Conservation (phyloP, 2,888 invertebrate genomes). For the Macropis europaea region DNA sequence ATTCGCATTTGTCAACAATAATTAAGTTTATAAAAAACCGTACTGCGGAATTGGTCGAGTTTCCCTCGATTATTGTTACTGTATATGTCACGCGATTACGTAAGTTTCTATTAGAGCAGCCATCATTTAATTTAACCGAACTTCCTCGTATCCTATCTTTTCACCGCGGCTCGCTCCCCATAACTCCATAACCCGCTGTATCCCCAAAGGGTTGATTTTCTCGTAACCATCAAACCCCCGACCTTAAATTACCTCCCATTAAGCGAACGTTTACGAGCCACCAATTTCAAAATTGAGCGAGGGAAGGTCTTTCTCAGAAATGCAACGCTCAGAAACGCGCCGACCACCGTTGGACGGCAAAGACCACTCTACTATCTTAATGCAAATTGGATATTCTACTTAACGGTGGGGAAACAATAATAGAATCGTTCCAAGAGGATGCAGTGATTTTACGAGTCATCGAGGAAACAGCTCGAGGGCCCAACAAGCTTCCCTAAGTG, state of each 20-base stretch:
- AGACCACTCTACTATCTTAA: not conserved
- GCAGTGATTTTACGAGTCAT: not conserved
- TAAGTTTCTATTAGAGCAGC: constrained; percentile 19
- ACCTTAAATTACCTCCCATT: constrained; percentile 42
- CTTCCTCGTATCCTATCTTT: constrained; percentile 17
- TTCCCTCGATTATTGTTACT: not conserved
- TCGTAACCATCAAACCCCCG: constrained; percentile 27
- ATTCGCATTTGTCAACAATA: too few relatives aligned
- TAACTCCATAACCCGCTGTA: constrained; percentile 25
- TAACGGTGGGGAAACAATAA: not conserved
- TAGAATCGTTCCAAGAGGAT: not conserved
- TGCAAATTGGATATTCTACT: not conserved
- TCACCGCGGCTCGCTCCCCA: constrained; percentile 1
- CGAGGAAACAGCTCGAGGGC: not conserved
- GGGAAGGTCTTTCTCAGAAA: not conserved
- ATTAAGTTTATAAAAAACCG: too few relatives aligned
- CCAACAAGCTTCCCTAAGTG: too few relatives aligned
- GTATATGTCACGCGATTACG: constrained; percentile 15
- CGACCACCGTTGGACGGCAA: not conserved
- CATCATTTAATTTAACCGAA: constrained; percentile 1
- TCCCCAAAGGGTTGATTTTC: constrained; percentile 37
- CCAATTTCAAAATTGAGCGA: constrained; percentile 40
- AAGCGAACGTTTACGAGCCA: constrained; percentile 17
- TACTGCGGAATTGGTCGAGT: too few relatives aligned
- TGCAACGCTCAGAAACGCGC: not conserved